phyloP scores from a whole-genome alignment of 2,888 invertebrate genomes.

The Caenorhabditis angaria region DNA sequence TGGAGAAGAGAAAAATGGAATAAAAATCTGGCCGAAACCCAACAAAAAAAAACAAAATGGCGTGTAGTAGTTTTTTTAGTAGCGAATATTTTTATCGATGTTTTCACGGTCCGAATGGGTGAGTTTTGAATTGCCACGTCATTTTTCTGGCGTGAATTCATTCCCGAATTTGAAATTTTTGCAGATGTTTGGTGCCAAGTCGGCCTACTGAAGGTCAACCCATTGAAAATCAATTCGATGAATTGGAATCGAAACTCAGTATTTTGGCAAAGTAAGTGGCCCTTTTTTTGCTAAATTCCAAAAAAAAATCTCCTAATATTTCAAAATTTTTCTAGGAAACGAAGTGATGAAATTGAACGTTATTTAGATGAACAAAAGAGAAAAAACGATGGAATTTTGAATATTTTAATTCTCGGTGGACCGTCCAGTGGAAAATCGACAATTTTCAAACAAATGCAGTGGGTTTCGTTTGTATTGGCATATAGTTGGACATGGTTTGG shows the following conservation, averaged over 20 bases:
- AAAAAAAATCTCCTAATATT: not conserved
- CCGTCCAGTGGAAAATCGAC: constrained; percentile 49
- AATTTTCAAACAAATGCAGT: constrained; percentile 54
- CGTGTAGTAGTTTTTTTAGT: constrained; percentile 22
- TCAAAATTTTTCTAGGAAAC: constrained; percentile 20
- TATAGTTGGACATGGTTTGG: too few relatives aligned
- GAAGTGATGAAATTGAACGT: constrained; percentile 28
- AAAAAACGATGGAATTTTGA: constrained; percentile 13
- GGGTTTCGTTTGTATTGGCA: constrained; percentile 11
- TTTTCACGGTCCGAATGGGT: constrained; percentile 38
- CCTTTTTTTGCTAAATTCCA: not conserved
- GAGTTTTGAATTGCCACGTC: not conserved
- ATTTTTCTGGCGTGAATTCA: not conserved
- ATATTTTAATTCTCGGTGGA: constrained; percentile 43
- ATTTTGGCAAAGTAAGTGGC: constrained; percentile 29
- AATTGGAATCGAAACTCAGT: constrained; percentile 25
- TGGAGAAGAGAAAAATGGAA: not conserved
- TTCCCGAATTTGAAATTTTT: not conserved
- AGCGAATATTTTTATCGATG: constrained; percentile 22
- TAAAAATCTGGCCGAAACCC: not conserved
- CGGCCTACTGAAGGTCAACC: constrained; percentile 19
- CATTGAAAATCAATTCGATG: constrained; percentile 21
- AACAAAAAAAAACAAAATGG: too few relatives aligned
- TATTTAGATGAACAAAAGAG: constrained; percentile 17
- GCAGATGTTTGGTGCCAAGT: constrained; percentile 37